A percentile compares a stretch with the other conserved stretches of the same genome.
Evolutionary conservation across 1,140 invertebrate genomes (phyloP).

Genomic region (Musca domestica): DNA sequence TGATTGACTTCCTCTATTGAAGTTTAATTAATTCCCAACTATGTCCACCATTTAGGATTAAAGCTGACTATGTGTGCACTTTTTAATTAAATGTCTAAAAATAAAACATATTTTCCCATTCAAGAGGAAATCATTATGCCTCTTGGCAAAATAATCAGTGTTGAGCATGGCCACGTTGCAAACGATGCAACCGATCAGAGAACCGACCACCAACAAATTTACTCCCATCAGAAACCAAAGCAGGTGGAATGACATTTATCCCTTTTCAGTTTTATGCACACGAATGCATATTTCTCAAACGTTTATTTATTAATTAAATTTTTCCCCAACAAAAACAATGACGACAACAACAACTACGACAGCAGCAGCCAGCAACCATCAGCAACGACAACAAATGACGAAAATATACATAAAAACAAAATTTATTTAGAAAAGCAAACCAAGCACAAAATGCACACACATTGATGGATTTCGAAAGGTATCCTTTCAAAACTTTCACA

Average conservation of each 20-base stretch:
- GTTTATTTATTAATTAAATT: conserved; percentile 44
- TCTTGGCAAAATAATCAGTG: no score
- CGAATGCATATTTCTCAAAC: conserved; percentile 28
- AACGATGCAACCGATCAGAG: no score
- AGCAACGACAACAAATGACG: conserved; percentile 20
- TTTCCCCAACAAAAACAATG: no score
- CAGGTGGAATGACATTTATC: conserved; percentile 27
- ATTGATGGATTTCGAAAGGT: conserved; percentile 47
- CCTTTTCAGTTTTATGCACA: conserved; percentile 24
- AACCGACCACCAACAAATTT: not conserved
- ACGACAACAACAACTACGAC: not conserved
- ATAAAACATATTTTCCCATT: no score
- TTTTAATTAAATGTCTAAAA: conserved; percentile 17
- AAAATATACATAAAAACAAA: conserved; percentile 22
- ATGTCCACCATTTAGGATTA: no score
- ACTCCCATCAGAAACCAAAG: conserved; percentile 6
- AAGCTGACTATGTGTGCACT: not conserved
- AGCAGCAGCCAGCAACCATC: conserved; percentile 33
- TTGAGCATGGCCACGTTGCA: no score
- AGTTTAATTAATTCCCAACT: no score
- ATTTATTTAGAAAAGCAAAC: conserved; percentile 24
- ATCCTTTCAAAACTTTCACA: conserved; percentile 23
- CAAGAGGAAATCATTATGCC: no score
- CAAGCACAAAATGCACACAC: conserved; percentile 25
- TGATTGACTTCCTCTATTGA: no score